Base-by-base conservation (phyloP, 2,113 vertebrate species). In the Colaptes auratus region DNA sequence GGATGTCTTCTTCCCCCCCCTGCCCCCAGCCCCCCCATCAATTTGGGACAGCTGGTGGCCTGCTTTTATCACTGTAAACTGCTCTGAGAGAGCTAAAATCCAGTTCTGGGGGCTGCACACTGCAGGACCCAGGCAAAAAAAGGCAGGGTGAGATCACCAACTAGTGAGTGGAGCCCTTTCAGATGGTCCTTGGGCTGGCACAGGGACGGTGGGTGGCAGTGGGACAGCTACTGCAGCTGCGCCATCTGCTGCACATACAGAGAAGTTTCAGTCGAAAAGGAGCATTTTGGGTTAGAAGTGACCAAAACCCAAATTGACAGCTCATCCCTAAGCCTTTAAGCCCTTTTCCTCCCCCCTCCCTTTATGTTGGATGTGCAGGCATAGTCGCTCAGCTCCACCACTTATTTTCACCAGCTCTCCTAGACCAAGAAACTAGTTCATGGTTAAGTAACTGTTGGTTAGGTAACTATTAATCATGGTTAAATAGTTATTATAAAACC, bases 211-310 rank as follows among this genome's bases (percentile, higher is more conserved):
- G 48, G 20, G 74, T 64, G 75, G 30, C 66, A 69, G 24, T 46
- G 77, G 71, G 59, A 71, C 89, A 81, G 53, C 85, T 2, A 61
- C 93, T 53, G 79, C 91, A 95, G 85, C 93, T 97, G 93, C 89
- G 93, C 96, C 95, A 97, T 92, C 96, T 97, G 91, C 91, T 95
- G 96, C 93, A 91, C 94, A 61, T 14, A 3, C 2, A 24, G 55
- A 74, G 91, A 94, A 97, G 69, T 55, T 92, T 90, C 7, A 4
- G 23, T 48, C 76, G 48, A 77, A 66, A 82, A 75, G 20, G 28
- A 91, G 12, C 6, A 0, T 31, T 92, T 60, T 2, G 82, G 69
- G 30, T 30, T 50, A 17, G 8, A 10, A n/a, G 9, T 31, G 44
- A 20, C 46, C 69, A 52, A 71, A 95, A 91, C 64, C 7, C 50